phyloP scores from a whole-genome alignment of 2,113 vertebrate species.

The Perccottus glenii region DNA sequence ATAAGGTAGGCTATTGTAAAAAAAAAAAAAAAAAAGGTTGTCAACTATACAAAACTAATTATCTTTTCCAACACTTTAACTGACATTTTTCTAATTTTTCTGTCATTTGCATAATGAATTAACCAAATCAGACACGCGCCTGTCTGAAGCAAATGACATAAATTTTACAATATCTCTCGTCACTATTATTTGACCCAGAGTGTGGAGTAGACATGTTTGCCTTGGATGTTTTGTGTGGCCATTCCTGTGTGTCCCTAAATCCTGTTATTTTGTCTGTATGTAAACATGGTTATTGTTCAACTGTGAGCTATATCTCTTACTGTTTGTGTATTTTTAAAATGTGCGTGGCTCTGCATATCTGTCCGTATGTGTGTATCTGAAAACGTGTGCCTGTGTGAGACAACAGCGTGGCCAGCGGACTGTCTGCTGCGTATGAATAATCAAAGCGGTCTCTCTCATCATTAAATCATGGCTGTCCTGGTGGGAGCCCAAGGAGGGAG shows the following conservation, averaged over 20 bases:
- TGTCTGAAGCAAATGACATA: too few species aligned
- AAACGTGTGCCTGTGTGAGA: constrained; percentile 50
- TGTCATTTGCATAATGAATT: too few species aligned
- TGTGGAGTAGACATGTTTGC: too few species aligned
- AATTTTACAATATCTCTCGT: too few species aligned
- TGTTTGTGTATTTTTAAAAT: constrained; percentile 33
- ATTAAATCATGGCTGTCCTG: constrained; percentile 71
- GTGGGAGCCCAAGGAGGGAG: constrained; percentile 68
- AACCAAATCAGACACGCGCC: too few species aligned
- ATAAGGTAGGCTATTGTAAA: too few species aligned
- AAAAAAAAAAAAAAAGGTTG: too few species aligned
- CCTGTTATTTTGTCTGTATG: constrained; percentile 10
- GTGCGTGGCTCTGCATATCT: constrained; percentile 11
- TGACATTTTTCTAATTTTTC: too few species aligned
- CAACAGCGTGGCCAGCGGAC: constrained; percentile 58
- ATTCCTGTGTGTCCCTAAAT: constrained; percentile 13
- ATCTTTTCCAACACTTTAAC: too few species aligned
- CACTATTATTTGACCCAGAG: too few species aligned
- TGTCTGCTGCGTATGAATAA: constrained; percentile 82
- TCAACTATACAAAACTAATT: too few species aligned
- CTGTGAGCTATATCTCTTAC: constrained; percentile 17
- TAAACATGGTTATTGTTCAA: constrained; percentile 18
- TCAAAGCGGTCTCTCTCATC: constrained; percentile 84
- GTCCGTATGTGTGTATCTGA: constrained; percentile 23
- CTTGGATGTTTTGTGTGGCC: constrained; percentile 13